Evolutionary conservation across 2,888 invertebrate genomes (phyloP).

Genomic region (Hirtodrosophila duncani): DNA sequence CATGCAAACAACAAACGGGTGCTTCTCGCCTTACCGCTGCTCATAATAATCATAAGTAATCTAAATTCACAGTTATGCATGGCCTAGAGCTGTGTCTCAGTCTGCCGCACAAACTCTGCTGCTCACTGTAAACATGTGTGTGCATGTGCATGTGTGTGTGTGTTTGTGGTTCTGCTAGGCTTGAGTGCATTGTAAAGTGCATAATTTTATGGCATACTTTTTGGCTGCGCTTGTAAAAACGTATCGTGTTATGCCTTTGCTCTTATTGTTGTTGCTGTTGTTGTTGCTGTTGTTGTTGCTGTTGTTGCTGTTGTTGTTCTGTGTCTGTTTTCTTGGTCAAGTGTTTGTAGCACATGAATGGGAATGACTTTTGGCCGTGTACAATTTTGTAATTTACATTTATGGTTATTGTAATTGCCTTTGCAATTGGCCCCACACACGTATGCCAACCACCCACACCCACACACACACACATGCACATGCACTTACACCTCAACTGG

Average conservation of each 20-base stretch:
- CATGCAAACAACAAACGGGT: conserved; percentile 10
- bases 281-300: too few species aligned
- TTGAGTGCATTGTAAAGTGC: conserved; percentile 53
- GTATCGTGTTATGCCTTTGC: conserved; percentile 22
- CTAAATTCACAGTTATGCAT: conserved; percentile 64
- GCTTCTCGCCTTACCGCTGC: conserved; percentile 16
- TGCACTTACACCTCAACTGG: too few species aligned
- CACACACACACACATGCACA: conserved; percentile 4
- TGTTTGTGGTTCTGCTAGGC: neutral
- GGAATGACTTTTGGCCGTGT: too few species aligned
- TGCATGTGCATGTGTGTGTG: too few species aligned
- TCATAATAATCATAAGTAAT: conserved; percentile 64
- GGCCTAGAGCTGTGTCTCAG: conserved; percentile 16
- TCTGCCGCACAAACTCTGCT: neutral
- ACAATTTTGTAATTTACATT: too few species aligned
- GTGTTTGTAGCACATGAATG: too few species aligned
- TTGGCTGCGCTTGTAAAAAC: conserved; percentile 37
- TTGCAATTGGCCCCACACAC: conserved; percentile 10
- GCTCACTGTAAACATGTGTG: neutral
- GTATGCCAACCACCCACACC: too few species aligned
- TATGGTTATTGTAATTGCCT: conserved; percentile 39
- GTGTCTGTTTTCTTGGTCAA: too few species aligned
- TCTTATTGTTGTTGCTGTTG: too few species aligned
- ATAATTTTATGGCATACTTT: conserved; percentile 49
- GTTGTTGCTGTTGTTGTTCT: too few species aligned